Percentiles rank a stretch among this genome's conserved stretches.
Evolutionary conservation across 2,113 vertebrate genomes (phyloP).

Genomic region (Puma concolor): DNA sequence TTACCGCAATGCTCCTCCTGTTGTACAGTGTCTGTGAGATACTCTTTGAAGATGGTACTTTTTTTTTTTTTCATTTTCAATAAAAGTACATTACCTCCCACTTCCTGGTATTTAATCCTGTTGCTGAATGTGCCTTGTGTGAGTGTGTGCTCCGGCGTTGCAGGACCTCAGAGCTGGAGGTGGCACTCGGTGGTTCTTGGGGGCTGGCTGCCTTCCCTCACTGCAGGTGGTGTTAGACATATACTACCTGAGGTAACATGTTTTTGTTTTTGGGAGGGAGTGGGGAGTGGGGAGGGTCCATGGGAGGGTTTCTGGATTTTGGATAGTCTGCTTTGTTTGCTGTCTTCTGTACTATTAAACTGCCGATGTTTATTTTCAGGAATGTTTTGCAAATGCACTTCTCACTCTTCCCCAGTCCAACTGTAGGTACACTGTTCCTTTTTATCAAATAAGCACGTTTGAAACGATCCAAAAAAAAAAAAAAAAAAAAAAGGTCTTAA

Average conservation of each 20-base stretch:
- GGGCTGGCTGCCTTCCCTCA: slow-evolving; percentile 80
- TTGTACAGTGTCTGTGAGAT: slow-evolving; percentile 87
- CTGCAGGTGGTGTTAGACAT: slow-evolving; percentile 88
- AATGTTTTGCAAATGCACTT: slow-evolving; percentile 93
- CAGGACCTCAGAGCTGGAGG: slow-evolving; percentile 82
- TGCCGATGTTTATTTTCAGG: slow-evolving; percentile 95
- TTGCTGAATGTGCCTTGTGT: slow-evolving; percentile 84
- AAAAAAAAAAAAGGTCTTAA: slow-evolving; percentile 81
- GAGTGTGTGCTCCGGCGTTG: slow-evolving; percentile 75
- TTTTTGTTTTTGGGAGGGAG: slow-evolving; percentile 82
- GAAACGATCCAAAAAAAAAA: slow-evolving; percentile 82
- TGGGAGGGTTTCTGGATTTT: slow-evolving; percentile 82
- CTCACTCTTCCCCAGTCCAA: slow-evolving; percentile 94
- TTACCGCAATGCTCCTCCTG: slow-evolving; percentile 80
- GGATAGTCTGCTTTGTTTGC: slow-evolving; percentile 82
- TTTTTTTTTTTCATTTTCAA: slow-evolving; percentile 82
- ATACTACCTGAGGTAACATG: slow-evolving; percentile 88
- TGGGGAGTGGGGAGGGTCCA: slow-evolving; percentile 75
- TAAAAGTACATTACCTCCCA: slow-evolving; percentile 85
- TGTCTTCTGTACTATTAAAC: slow-evolving; percentile 90
- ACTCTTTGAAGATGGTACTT: slow-evolving; percentile 85
- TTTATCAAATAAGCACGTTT: slow-evolving; percentile 93
- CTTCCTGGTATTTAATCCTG: slow-evolving; percentile 84
- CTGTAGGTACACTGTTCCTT: slow-evolving; percentile 96
- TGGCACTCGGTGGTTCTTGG: slow-evolving; percentile 82